Conservation (phyloP, 2,888 invertebrate genomes). For the Gnatocerus cornutus region DNA sequence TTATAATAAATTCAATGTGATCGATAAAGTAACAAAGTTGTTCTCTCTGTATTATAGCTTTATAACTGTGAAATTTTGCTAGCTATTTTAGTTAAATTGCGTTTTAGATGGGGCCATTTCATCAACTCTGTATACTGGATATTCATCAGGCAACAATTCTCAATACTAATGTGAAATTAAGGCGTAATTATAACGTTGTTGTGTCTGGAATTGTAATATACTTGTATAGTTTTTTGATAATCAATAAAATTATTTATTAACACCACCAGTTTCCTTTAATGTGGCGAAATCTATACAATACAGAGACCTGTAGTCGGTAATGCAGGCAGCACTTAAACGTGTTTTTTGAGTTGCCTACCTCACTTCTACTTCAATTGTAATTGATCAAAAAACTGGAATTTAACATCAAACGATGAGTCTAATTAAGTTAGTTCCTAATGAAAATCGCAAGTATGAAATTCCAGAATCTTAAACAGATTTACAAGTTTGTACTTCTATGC, state of each 20-base stretch:
- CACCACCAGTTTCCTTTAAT: background rate
- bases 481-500: no score
- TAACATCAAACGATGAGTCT: no score
- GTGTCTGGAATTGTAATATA: conserved; percentile 54
- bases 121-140: conserved; percentile 57
- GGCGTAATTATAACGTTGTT: conserved; percentile 50
- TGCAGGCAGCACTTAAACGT: no score
- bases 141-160: conserved; percentile 52
- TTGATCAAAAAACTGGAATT: no score
- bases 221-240: conserved; percentile 61
- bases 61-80: conserved; percentile 44
- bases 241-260: conserved; percentile 56
- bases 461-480: no score
- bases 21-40: conserved; percentile 40
- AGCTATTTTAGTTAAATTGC: conserved; percentile 39
- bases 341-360: no score
- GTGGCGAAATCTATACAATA: no score
- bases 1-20: conserved; percentile 49
- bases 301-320: no score
- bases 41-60: conserved; percentile 48
- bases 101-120: conserved; percentile 57
- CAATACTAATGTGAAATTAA: conserved; percentile 50
- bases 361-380: no score
- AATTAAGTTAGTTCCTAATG: no score
- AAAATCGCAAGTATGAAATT: no score